A percentile compares a stretch with the other conserved stretches of the same genome.
These are phyloP conservation scores for Phengaris alcon DNA, from an alignment of 2,888 invertebrate species.

Conservation along the genomic window DNA sequence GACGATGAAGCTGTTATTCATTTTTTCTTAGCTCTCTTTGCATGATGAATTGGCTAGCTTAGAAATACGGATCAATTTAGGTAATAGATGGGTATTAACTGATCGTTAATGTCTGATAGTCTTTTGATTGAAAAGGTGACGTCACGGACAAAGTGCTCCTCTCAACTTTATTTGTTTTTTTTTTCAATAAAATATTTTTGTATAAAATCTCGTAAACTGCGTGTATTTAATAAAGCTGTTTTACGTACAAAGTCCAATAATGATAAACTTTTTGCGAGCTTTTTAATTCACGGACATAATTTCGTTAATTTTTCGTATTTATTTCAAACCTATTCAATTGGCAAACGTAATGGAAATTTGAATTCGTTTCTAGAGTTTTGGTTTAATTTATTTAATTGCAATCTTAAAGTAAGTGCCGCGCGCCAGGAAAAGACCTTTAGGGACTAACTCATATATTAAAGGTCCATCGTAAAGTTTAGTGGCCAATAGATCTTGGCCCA, in stretches of 20 bases:
- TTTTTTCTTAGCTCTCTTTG: too few species aligned
- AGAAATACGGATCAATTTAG: not conserved
- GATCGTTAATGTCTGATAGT: not conserved
- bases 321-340: not conserved
- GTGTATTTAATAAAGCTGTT: not conserved
- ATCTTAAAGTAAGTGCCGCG: not conserved
- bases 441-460: constrained; percentile 24
- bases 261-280: constrained; percentile 19
- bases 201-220: not conserved
- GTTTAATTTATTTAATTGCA: not conserved
- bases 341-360: not conserved
- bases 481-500: constrained; percentile 21
- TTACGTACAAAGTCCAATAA: constrained; percentile 4
- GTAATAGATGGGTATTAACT: not conserved
- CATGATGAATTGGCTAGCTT: too few species aligned
- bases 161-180: not conserved
- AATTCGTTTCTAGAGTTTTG: not conserved
- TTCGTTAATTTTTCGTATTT: not conserved
- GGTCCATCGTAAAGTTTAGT: constrained; percentile 15
- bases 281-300: not conserved
- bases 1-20: too few species aligned
- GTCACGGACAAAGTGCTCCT: not conserved
- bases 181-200: not conserved
- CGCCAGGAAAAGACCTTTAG: not conserved
- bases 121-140: not conserved